phyloP scores from a whole-genome alignment of 2,113 vertebrate species.

The Sarotherodon lohbergeri region DNA sequence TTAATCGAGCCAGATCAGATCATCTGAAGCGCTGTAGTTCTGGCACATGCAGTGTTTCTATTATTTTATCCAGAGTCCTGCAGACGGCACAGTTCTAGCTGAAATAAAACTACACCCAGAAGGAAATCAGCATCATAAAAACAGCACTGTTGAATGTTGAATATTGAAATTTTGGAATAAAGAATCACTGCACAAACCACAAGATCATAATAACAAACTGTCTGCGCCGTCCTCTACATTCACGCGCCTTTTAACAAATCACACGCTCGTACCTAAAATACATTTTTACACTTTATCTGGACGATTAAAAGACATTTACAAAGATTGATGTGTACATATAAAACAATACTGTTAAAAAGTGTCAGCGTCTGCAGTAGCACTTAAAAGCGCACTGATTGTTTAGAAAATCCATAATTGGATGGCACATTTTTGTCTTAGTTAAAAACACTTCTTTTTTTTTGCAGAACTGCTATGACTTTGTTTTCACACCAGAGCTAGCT shows the following conservation, averaged over 20 bases:
- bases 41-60: background rate
- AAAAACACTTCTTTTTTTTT: background rate
- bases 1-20: fast-evolving
- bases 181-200: background rate
- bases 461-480: slow-evolving; percentile 64
- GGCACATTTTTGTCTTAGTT: slow-evolving; percentile 23
- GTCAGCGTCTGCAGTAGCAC: background rate
- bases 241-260: background rate
- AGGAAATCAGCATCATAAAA: background rate
- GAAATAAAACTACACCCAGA: background rate
- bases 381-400: slow-evolving; percentile 13
- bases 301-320: slow-evolving; percentile 48
- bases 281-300: background rate
- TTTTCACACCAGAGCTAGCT: slow-evolving; percentile 90
- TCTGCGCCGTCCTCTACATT: background rate
- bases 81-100: background rate
- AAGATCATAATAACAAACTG: background rate
- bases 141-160: background rate
- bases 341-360: slow-evolving; percentile 53
- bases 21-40: background rate
- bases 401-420: slow-evolving; percentile 1
- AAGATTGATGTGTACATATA: slow-evolving; percentile 8
- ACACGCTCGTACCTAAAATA: slow-evolving; percentile 15
- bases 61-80: background rate
- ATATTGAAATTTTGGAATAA: background rate